phyloP scores from a whole-genome alignment of 2,797 vertebrate species.

The Aeoliscus strigatus region DNA sequence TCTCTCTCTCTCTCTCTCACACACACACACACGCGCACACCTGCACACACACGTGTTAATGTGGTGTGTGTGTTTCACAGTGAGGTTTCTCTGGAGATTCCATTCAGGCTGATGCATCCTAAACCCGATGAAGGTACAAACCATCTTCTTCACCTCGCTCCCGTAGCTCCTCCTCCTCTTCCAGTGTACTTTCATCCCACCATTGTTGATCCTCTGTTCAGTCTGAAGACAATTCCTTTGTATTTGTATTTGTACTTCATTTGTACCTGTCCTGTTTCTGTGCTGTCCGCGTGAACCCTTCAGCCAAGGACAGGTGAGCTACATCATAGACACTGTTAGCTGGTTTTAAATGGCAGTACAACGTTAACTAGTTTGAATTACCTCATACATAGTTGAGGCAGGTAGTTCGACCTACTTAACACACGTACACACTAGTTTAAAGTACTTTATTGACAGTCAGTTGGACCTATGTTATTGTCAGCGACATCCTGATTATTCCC shows the following conservation, averaged over 20 bases:
- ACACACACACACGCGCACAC: no score
- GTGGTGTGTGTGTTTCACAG: constrained; percentile 54
- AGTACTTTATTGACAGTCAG: no score
- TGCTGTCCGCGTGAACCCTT: no score
- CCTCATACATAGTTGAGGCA: neutral
- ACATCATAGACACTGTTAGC: accelerated
- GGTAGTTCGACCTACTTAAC: no score
- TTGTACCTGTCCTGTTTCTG: no score
- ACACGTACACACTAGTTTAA: no score
- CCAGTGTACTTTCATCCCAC: no score
- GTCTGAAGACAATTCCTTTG: neutral
- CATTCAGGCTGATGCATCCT: constrained; percentile 89
- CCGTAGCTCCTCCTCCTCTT: no score
- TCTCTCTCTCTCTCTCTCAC: neutral
- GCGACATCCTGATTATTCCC: no score
- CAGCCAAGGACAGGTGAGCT: constrained; percentile 1
- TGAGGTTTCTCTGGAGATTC: constrained; percentile 87
- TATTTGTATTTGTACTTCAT: neutral
- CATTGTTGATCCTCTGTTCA: neutral
- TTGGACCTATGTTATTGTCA: no score
- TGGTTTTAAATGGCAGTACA: neutral
- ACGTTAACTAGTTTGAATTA: neutral
- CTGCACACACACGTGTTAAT: neutral
- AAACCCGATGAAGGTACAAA: constrained; percentile 81
- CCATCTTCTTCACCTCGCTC: no score